These are phyloP conservation scores for Spea multiplicata DNA, from an alignment of 2,113 vertebrate genomes.

Conservation along the genomic window DNA sequence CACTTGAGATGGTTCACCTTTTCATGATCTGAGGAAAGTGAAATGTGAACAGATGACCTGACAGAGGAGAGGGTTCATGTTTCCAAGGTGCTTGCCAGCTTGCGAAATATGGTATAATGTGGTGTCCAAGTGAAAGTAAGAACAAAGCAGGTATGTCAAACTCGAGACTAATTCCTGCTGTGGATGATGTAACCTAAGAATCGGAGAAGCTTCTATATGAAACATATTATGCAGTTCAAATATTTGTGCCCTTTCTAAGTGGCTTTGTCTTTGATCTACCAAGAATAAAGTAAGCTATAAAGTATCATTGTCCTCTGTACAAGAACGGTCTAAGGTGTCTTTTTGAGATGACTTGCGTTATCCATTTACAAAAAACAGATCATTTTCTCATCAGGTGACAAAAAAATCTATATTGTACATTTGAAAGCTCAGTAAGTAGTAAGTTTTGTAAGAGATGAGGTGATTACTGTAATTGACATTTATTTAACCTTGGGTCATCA, in stretches of 20 bases:
- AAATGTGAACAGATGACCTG: background rate
- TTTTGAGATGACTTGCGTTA: background rate
- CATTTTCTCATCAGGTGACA: no score
- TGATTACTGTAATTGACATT: no score
- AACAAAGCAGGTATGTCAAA: constrained; percentile 40
- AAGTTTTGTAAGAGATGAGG: no score
- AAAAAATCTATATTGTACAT: no score
- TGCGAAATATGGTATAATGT: constrained; percentile 32
- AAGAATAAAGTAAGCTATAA: constrained; percentile 7
- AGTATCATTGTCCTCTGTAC: background rate
- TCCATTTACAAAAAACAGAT: background rate
- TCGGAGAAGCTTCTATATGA: constrained; percentile 7
- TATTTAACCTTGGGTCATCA: no score
- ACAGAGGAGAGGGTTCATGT: constrained; percentile 24
- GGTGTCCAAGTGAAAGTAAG: constrained; percentile 21
- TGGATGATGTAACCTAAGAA: constrained; percentile 31
- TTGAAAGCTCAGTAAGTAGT: no score
- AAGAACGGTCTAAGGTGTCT: background rate
- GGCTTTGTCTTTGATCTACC: constrained; percentile 25
- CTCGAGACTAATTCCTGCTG: constrained; percentile 25
- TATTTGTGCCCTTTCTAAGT: constrained; percentile 8
- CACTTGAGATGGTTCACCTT: background rate
- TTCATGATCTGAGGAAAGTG: constrained; percentile 21
- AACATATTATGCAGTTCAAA: constrained; percentile 20
- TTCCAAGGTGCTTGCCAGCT: constrained; percentile 16